Conservation (phyloP, 2,888 invertebrate species). For the Leptopilina myrica region DNA sequence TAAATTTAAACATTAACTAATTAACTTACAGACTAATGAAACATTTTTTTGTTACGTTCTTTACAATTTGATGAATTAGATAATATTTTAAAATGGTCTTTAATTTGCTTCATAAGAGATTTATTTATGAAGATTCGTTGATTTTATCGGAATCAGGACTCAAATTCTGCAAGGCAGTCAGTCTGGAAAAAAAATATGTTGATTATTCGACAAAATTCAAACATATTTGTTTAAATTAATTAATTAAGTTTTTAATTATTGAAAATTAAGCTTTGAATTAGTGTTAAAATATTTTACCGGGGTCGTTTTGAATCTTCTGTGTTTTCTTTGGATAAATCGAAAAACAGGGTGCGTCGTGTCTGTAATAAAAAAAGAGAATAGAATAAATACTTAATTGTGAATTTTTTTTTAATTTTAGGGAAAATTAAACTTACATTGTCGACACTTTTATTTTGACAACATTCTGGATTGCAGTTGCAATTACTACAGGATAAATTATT, state of each 20-base stretch:
- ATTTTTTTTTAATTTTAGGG: not conserved
- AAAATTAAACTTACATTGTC: constrained; percentile 46
- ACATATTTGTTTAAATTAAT: no score
- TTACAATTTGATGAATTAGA: not conserved
- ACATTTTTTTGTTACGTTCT: no score
- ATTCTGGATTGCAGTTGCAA: constrained; percentile 79
- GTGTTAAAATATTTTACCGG: constrained; percentile 35
- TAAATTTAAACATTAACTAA: no score
- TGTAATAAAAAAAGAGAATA: not conserved
- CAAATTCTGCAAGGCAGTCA: not conserved
- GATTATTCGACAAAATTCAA: no score
- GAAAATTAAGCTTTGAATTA: not conserved
- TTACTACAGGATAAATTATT: constrained; percentile 75
- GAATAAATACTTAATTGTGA: not conserved
- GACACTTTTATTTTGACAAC: constrained; percentile 74
- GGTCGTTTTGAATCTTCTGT: constrained; percentile 44
- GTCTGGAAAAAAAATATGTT: not conserved
- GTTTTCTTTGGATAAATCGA: constrained; percentile 38
- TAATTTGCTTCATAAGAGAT: no score
- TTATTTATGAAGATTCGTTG: not conserved
- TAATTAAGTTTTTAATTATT: not conserved
- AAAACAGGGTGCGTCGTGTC: constrained; percentile 46
- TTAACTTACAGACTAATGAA: no score
- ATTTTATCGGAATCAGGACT: not conserved
- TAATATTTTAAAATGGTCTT: not conserved